Evolutionary conservation across 2,113 vertebrate species (phyloP), one percentile per base, ranked within the genome.

Genomic region (Psittacara wagleri): DNA sequence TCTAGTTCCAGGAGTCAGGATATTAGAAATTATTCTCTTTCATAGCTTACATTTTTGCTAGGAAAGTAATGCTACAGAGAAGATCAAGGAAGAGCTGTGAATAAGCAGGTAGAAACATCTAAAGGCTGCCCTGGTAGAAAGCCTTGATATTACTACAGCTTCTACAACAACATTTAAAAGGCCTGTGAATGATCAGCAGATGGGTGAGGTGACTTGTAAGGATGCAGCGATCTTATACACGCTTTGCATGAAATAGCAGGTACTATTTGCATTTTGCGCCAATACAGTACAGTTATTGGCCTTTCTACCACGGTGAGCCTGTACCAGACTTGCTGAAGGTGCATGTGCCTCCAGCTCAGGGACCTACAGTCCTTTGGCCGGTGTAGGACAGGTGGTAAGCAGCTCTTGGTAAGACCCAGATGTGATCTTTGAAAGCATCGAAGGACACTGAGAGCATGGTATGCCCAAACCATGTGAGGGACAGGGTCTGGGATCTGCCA

Each of bases 401-500:
- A 83, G n/a, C 49, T 59, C 8, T 3, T 78, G 46, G n/a, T 20
- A 92, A 48, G 41, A 39, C 23, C 59, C 64, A 35, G 31, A n/a
- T 2, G 1, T 5, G 19, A 23, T 23, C 10, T 94, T 82, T 68
- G 91, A 74, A 57, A 73, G 31, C 33, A 70, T 29, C 44, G 66
- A 76, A 81, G 67, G 33, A 11, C 61, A 37, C 39, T 62, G 1
- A 2, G 20, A 69, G 31, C 27, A 72, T 0, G 2, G 29, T 0
- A 0, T 62, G 33, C 19, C 37, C 57, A 66, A 44, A 41, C 6
- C 18, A 35, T 1, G 0, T 4, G 9, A 69, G 31, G 18, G 17
- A 66, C 4, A 28, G 33, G 6, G 9, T 37, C 79, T 61, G n/a
- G 25, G 10, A 7, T n/a, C 79, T 68, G 37, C 22, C 51, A 12